Conservation (phyloP, 2,888 invertebrate species). For the Meghimatium bilineatum region DNA sequence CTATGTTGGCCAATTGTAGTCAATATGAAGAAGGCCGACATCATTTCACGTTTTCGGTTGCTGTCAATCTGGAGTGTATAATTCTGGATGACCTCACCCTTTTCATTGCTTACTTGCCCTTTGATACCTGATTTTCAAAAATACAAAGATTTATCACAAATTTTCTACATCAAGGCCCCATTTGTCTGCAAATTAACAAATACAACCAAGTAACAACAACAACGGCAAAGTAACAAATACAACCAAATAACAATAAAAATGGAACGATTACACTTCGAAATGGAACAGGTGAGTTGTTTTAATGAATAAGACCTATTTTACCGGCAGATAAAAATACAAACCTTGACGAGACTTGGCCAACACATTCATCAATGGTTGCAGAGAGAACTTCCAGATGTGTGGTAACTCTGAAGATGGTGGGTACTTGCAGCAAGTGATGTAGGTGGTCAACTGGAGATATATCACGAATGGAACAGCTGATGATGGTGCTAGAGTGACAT, state of each 20-base stretch:
- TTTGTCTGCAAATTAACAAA: no score
- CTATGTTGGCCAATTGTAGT: conserved; percentile 65
- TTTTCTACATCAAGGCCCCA: no score
- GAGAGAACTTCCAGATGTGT: conserved; percentile 84
- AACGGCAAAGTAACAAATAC: no score
- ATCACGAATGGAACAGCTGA: background rate
- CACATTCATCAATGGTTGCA: conserved; percentile 76
- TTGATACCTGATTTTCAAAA: conserved; percentile 61
- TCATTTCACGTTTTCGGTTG: conserved; percentile 49
- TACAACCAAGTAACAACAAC: no score
- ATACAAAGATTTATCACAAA: no score
- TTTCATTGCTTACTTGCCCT: conserved; percentile 58
- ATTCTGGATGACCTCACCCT: conserved; percentile 53
- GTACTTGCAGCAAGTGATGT: conserved; percentile 90
- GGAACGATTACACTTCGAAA: no score
- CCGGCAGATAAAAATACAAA: conserved; percentile 45
- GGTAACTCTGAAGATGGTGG: conserved; percentile 83
- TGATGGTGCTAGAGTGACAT: no score
- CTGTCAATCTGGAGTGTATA: conserved; percentile 61
- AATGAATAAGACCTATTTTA: background rate
- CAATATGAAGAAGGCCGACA: conserved; percentile 61
- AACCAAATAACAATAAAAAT: no score
- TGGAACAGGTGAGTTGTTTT: background rate
- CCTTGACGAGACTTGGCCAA: conserved; percentile 76
- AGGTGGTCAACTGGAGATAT: conserved; percentile 80